Evolutionary conservation across 2,113 vertebrate genomes (phyloP).

Genomic region (Silurus meridionalis): DNA sequence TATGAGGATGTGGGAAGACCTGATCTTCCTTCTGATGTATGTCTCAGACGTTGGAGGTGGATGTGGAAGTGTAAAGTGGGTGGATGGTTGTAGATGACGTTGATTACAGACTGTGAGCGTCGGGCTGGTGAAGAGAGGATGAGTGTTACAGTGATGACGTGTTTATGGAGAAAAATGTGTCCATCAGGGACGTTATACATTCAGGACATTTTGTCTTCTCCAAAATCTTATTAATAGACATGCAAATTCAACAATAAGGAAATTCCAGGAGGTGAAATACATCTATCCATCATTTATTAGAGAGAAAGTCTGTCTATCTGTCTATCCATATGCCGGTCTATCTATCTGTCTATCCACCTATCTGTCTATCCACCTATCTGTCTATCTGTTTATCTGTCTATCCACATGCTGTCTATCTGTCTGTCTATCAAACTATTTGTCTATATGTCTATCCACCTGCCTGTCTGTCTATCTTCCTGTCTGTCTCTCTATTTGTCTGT

Average conservation of each 20-base stretch:
- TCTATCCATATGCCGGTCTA: too few species aligned
- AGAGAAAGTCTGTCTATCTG: too few species aligned
- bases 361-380: too few species aligned
- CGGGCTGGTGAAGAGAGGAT: background rate
- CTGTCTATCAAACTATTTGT: too few species aligned
- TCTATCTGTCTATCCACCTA: too few species aligned
- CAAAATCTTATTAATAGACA: background rate
- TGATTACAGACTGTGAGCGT: background rate
- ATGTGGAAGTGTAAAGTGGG: background rate
- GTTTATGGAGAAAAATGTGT: constrained; percentile 14
- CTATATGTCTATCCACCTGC: too few species aligned
- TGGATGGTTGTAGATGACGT: background rate
- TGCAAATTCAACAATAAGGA: background rate
- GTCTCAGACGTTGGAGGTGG: background rate
- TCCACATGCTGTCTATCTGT: too few species aligned
- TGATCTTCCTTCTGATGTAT: background rate
- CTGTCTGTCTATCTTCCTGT: too few species aligned
- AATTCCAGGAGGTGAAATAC: background rate
- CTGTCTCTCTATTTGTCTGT: too few species aligned
- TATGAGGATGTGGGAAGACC: background rate
- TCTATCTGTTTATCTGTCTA: too few species aligned
- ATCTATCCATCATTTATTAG: background rate
- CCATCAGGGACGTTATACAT: background rate
- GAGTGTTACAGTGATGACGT: background rate
- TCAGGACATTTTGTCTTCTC: background rate